phyloP scores from a whole-genome alignment of 2,113 vertebrate genomes.

The Struthidea cinerea region DNA sequence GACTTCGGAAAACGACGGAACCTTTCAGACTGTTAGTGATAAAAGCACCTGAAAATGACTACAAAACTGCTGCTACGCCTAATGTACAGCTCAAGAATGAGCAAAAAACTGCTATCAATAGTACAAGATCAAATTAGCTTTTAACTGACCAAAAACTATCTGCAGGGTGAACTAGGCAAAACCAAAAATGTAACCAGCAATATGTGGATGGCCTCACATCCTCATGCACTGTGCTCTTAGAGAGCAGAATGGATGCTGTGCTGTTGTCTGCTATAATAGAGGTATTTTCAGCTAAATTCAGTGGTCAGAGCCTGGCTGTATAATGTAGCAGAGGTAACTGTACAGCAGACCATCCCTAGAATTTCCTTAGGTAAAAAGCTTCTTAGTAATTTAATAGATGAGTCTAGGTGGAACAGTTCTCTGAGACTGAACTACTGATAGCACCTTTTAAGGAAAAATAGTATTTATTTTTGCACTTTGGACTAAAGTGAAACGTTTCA shows the following conservation, averaged over 20 bases:
- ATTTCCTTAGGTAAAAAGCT: not conserved
- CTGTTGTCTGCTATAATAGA: not conserved
- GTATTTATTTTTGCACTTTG: constrained; percentile 58
- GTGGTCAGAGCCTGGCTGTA: not conserved
- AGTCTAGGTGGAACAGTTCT: not conserved
- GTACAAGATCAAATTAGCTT: constrained; percentile 1
- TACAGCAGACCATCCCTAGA: not conserved
- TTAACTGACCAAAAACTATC: not conserved
- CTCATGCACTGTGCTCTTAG: not conserved
- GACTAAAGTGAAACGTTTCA: constrained; percentile 25
- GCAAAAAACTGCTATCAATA: not conserved
- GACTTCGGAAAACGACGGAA: constrained; percentile 74
- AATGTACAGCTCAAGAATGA: not conserved
- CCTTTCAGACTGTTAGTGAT: constrained; percentile 71
- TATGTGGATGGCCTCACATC: constrained; percentile 17
- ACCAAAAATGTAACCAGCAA: constrained; percentile 59
- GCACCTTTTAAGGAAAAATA: constrained; percentile 22
- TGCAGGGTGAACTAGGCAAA: constrained; percentile 25
- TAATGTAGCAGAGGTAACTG: not conserved
- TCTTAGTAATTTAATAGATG: not conserved
- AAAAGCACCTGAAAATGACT: not conserved
- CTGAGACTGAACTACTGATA: constrained; percentile 24
- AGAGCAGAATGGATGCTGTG: not conserved
- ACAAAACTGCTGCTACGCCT: constrained; percentile 10
- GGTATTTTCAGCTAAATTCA: not conserved